Evolutionary conservation across 1,140 invertebrate genomes (phyloP), one percentile per base, ranked within the genome.

Genomic region (Lanistes nyassanus): DNA sequence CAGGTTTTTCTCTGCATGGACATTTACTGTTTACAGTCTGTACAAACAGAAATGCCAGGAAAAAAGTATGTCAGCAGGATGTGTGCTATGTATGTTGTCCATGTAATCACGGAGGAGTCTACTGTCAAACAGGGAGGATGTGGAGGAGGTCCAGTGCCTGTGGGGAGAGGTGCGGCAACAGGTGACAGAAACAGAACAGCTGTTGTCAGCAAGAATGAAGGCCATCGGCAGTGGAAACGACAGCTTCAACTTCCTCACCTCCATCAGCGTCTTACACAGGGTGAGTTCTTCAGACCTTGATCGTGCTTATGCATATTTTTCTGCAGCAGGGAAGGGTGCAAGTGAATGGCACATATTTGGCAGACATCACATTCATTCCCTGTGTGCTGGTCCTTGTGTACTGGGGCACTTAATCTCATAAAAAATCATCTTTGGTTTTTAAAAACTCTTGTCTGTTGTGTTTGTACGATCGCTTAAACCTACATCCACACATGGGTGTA

Each of bases 111-210:
- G 51, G 23, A 13, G 51, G 23, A 13, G 51, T 13, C 23, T 11
- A 60, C n/a, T n/a, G n/a, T 3, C 29, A 26, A 23, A 23, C 74
- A 84, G 83, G 58, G 82, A 82, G 6, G 82, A 85, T 55, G 60
- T 83, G 19, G 77, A 83, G 42, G 77, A 83, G 60, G 62, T 85
- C 11, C 78, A 85, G 62, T 74, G 66, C 13, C 58, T 85, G 69
- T 83, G 76, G 75, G 51, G 60, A 34, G 81, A 83, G 56, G 74
- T 85, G 1, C 75, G 74, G 37, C 76, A 76, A 47, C 78, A 85
- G 53, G 68, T 83, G 2, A 36, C 74, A 56, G 74, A 80, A 42
- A 83, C 74, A 62, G 83, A 85, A 53, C 78, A 81, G 11, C 68
- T 80, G 55, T 68, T 85, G 16, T 74, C 76, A 16, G 68, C 76